A percentile compares a stretch with the other conserved stretches of the same genome.
These are phyloP conservation scores for Bellardia bayeri DNA, from an alignment of 2,888 invertebrate genomes.

Conservation along the genomic window DNA sequence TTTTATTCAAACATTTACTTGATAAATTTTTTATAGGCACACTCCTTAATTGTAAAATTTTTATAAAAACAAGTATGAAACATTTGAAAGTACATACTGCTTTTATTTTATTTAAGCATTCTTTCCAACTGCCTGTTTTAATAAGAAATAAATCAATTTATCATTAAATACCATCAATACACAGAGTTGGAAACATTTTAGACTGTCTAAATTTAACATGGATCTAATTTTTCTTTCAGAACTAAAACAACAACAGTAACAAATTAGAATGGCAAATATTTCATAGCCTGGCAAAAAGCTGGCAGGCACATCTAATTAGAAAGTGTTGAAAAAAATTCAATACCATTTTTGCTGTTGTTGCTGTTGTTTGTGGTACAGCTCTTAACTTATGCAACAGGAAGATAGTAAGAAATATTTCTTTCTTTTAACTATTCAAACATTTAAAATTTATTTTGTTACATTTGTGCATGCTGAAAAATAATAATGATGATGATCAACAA, in stretches of 20 bases:
- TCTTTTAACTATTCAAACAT: constrained; percentile 7
- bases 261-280: constrained; percentile 33
- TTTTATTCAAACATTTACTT: too few species aligned
- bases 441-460: constrained; percentile 56
- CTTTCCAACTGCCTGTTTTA: too few species aligned
- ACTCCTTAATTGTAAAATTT: too few species aligned
- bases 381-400: constrained; percentile 47
- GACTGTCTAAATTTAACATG: too few species aligned
- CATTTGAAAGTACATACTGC: too few species aligned
- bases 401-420: neutral
- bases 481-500: constrained; percentile 38
- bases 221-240: too few species aligned
- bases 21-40: too few species aligned
- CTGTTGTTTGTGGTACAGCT: constrained; percentile 12
- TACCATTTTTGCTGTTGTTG: neutral
- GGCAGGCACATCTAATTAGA: constrained; percentile 47
- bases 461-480: constrained; percentile 56
- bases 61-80: too few species aligned
- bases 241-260: neutral
- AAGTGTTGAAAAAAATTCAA: constrained; percentile 38
- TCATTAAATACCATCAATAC: too few species aligned
- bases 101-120: too few species aligned
- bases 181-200: too few species aligned
- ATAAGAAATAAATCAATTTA: too few species aligned
- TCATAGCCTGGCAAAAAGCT: neutral